Evolutionary conservation across 64 coral and sea anemone species (phyloP), one percentile per base, ranked within the genome.

Genomic region (Porites lutea): DNA sequence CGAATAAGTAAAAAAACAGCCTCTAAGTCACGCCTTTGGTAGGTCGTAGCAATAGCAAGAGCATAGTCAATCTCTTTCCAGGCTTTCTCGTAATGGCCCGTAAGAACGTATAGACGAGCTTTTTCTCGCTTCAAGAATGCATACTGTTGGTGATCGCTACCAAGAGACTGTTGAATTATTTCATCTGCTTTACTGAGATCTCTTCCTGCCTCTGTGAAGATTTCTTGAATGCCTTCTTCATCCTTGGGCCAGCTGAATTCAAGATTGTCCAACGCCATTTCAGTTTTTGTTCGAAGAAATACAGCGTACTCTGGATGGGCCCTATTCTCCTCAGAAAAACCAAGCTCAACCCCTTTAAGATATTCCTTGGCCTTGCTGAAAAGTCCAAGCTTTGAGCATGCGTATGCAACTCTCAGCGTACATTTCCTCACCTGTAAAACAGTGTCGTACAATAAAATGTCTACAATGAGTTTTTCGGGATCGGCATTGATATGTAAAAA

Each of bases 231-330:
- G 16, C 8, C 4, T 18, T 23, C 9, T 5, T 78, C 75, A 13
- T 78, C 52, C 19, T 11, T 55, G 16, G 75, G 20, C 51, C 75
- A 78, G 2, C 22, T n/a, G 75, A 78, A 10, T 10, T 78, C 75
- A 15, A 55, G 49, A 12, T 47, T 58, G 20, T 78, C 75, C 14
- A 78, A 11, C 13, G 9, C 57, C n/a, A 78, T 54, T 78, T 58
- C 75, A 22, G 75, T 78, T 78, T 78, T 78, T 52, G 53, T 78
- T 22, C 20, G 50, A 21, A 78, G 75, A 57, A 78, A 54, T 78
- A 6, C 75, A 12, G 75, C 75, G 23, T 55, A 57, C 20, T 53
- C 75, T 16, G 51, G 75, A 12, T 78, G 49, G 6, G 16, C 11
- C 51, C 7, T 55, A 21, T 23, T 55, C n/a, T 78, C 75, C 11